These are phyloP conservation scores for Acleris cristana DNA, from an alignment of 2,888 invertebrate genomes.

Conservation along the genomic window DNA sequence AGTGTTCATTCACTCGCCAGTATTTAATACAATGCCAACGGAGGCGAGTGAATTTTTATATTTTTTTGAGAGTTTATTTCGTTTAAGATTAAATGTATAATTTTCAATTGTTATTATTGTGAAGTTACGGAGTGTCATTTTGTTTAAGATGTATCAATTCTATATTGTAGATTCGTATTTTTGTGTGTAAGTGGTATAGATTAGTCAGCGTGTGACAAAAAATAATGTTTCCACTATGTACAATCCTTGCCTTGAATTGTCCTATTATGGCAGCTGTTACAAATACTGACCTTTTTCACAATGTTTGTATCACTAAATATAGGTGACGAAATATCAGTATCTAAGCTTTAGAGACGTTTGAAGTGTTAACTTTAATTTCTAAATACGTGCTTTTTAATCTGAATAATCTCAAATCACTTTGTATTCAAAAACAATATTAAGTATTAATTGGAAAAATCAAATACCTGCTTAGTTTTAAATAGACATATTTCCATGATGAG, in stretches of 20 bases:
- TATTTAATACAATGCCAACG: not conserved
- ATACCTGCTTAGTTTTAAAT: constrained; percentile 19
- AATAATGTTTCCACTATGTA: constrained; percentile 50
- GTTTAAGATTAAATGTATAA: constrained; percentile 52
- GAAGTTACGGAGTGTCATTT: constrained; percentile 40
- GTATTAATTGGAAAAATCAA: not conserved
- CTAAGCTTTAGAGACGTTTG: constrained; percentile 13
- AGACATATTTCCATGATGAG: constrained; percentile 1
- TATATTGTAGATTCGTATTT: constrained; percentile 14
- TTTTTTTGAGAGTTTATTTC: constrained; percentile 64
- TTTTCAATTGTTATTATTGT: constrained; percentile 42
- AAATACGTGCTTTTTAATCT: no score
- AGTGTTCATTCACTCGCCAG: constrained; percentile 53
- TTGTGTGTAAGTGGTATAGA: constrained; percentile 30
- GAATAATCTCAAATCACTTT: no score
- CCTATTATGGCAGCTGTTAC: constrained; percentile 52
- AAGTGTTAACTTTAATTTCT: not conserved
- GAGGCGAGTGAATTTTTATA: constrained; percentile 43
- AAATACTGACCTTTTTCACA: constrained; percentile 39
- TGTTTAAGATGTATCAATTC: constrained; percentile 13
- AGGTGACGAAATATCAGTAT: constrained; percentile 20
- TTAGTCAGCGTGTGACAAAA: constrained; percentile 31
- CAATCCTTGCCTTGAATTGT: constrained; percentile 65
- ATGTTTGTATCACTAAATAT: constrained; percentile 33
- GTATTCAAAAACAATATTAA: no score